Conservation (phyloP, 2,888 invertebrate species). For the Azorinus chamasolen region DNA sequence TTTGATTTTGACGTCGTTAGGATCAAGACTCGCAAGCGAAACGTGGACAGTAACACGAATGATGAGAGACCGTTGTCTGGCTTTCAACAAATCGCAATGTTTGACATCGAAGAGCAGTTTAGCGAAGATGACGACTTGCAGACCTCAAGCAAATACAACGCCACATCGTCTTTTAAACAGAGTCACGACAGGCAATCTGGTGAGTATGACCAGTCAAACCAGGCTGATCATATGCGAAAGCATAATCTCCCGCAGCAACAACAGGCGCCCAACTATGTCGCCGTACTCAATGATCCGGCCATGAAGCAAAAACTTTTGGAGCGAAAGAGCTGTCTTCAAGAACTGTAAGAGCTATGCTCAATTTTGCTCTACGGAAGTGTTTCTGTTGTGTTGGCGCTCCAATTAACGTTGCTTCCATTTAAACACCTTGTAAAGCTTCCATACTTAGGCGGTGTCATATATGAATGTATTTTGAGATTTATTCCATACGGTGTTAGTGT, state of each 20-base stretch:
- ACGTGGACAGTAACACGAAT: constrained; percentile 12
- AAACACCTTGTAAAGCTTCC: too few relatives aligned
- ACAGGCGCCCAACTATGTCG: constrained; percentile 55
- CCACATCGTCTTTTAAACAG: constrained; percentile 46
- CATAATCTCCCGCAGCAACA: constrained; percentile 28
- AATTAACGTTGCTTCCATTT: too few relatives aligned
- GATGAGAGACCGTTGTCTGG: constrained; percentile 31
- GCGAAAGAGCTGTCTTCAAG: constrained; percentile 54
- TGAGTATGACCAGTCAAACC: constrained; percentile 24
- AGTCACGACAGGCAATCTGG: constrained; percentile 11
- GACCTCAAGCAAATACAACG: constrained; percentile 22
- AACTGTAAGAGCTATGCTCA: constrained; percentile 1
- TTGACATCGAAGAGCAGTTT: constrained; percentile 47
- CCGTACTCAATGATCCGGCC: constrained; percentile 60
- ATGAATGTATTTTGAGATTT: too few relatives aligned
- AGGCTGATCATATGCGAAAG: constrained; percentile 19
- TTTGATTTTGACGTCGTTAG: constrained; percentile 52
- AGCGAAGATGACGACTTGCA: constrained; percentile 22
- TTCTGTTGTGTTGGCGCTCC: too few relatives aligned
- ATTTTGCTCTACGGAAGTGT: too few relatives aligned
- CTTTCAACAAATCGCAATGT: constrained; percentile 43
- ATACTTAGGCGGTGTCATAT: too few relatives aligned
- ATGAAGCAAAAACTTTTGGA: constrained; percentile 62
- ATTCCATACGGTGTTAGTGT: too few relatives aligned
- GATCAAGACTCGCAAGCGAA: constrained; percentile 8